Base-by-base conservation (phyloP, 1,140 invertebrate genomes). In the Trinorchestia longiramus region DNA sequence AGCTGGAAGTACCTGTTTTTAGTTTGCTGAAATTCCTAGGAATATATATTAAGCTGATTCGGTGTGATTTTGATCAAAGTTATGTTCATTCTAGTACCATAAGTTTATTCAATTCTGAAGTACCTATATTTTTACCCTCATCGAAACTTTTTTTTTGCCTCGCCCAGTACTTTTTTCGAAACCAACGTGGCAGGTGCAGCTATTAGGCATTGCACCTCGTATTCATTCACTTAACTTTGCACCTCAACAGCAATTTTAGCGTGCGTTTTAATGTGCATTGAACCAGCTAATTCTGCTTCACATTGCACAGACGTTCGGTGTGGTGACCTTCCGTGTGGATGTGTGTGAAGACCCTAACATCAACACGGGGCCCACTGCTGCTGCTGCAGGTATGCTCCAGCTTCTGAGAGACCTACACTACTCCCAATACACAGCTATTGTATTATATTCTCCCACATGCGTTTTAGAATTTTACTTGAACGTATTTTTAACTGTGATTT, bases 281-380 rank as follows among this genome's bases (percentile, higher is more conserved):
- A 36, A 28, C n/a, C 62, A 15, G 62, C 62, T 77, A 36, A 77
- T 36, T 77, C 62, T 19, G 28, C 28, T 28, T 77, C 28, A 36
- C 62, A 11, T 57, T 41, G 95, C 43, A 11, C 97, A 99, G 98
- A 99, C 99, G 8, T 99, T 99, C 98, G 99, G 99, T 57, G 98
- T 99, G 0, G 98, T 99, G 28, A 99, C 99, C 0, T 98, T 98
- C 97, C 98, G 99, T 36, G 98, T 99, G 95, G 99, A 99, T 97
- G 92, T 94, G 3, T 94, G 92, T 47, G 92, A 94, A 36, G 92
- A 94, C 43, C 92, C 92, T 6, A 94, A 44, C 92, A 94, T 94
- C 92, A 94, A 94, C 92, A 94, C 92, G 6, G 92, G 92, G 11
- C 6, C 92, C 92, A 94, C 92, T 3, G 92, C 92, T 19, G 92